These are phyloP conservation scores for Ochotona princeps DNA, from an alignment of 2,113 vertebrate genomes.

Conservation along the genomic window DNA sequence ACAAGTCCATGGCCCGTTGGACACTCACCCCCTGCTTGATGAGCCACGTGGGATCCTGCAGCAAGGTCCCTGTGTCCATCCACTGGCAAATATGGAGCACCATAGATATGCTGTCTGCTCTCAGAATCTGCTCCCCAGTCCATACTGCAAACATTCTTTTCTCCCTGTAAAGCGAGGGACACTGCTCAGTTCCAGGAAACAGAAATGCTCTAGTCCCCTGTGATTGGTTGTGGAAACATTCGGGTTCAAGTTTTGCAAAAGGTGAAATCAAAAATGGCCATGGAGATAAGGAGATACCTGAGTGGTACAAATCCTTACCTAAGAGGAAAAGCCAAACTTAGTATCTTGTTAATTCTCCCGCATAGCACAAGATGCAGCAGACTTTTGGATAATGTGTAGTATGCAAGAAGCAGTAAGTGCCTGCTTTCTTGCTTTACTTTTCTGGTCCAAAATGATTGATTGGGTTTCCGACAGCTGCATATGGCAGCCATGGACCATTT, in stretches of 20 bases:
- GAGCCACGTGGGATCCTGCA: not conserved
- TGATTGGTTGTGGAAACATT: not conserved
- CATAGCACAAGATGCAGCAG: no score
- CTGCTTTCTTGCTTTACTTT: not conserved
- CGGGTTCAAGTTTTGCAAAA: not conserved
- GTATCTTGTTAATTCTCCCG: constrained; percentile 6
- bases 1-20: not conserved
- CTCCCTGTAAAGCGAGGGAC: not conserved
- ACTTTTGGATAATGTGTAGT: not conserved
- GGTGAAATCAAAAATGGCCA: not conserved
- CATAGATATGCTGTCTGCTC: not conserved
- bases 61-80: not conserved
- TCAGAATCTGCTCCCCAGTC: not conserved
- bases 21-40: not conserved
- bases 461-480: not conserved
- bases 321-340: not conserved
- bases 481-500: not conserved
- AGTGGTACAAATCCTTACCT: not conserved
- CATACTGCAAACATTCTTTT: rapidly evolving
- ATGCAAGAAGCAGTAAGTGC: not conserved
- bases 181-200: not conserved
- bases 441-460: not conserved
- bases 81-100: not conserved
- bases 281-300: not conserved
- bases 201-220: not conserved